phyloP scores from a whole-genome alignment of 2,113 vertebrate species.

The Panurus biarmicus region DNA sequence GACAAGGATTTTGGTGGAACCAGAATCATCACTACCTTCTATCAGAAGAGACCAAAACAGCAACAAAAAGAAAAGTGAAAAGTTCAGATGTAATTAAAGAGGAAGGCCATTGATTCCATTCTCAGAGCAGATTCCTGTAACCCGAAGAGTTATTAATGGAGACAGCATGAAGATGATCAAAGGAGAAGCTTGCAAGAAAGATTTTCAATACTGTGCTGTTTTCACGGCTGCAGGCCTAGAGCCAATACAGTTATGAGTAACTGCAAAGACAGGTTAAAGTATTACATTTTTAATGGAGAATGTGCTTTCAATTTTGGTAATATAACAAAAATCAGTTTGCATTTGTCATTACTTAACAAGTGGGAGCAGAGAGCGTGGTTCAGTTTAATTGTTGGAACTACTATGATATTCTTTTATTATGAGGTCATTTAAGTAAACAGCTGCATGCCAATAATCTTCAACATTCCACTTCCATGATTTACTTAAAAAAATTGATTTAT shows the following conservation, averaged over 20 bases:
- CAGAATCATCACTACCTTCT: background rate
- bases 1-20: background rate
- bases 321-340: background rate
- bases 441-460: background rate
- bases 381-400: background rate
- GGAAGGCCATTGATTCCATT: background rate
- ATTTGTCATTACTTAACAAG: background rate
- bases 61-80: background rate
- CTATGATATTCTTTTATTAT: background rate
- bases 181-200: constrained; percentile 3
- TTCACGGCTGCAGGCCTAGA: background rate
- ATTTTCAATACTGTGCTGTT: constrained; percentile 7
- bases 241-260: background rate
- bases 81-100: background rate
- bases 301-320: background rate
- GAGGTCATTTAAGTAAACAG: background rate
- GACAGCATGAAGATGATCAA: background rate
- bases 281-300: background rate
- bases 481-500: background rate
- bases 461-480: background rate
- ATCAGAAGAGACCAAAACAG: background rate
- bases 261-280: background rate
- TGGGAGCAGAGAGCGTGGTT: background rate
- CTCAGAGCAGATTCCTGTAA: background rate
- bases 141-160: background rate